Conservation (phyloP, 2,113 vertebrate genomes). For the Hemichromis elongatus region DNA sequence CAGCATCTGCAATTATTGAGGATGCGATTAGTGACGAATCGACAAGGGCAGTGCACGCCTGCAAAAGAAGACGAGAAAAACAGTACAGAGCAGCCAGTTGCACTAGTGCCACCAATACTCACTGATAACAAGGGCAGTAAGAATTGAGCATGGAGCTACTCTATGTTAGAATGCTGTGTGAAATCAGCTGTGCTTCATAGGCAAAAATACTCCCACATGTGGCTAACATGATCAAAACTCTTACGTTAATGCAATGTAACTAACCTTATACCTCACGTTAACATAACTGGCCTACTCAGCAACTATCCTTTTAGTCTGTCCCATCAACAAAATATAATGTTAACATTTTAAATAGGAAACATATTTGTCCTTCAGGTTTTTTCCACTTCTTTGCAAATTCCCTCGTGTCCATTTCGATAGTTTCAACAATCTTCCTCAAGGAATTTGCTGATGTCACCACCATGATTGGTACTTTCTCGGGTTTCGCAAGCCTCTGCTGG, state of each 20-base stretch:
- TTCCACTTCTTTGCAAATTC: background rate
- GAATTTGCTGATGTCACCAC: background rate
- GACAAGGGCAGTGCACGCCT: background rate
- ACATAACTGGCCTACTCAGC: background rate
- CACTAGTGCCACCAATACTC: background rate
- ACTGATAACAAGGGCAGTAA: background rate
- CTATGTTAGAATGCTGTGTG: background rate
- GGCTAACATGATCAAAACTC: background rate
- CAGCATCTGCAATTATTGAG: background rate
- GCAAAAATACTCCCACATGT: background rate
- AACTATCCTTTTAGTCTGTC: background rate
- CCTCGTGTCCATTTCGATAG: background rate
- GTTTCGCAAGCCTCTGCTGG: background rate
- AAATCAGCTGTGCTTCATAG: background rate
- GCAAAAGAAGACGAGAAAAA: background rate
- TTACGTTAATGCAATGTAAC: background rate
- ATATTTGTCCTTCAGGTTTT: background rate
- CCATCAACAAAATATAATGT: background rate
- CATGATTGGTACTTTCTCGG: background rate
- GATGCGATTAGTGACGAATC: background rate
- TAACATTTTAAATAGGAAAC: background rate
- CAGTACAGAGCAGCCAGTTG: background rate
- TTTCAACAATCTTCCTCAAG: background rate
- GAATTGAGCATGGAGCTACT: background rate
- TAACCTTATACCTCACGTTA: background rate